A percentile compares a stretch with the other conserved stretches of the same genome.
phyloP scores from a whole-genome alignment of 2,113 vertebrate genomes.

The Cyrtonyx montezumae region DNA sequence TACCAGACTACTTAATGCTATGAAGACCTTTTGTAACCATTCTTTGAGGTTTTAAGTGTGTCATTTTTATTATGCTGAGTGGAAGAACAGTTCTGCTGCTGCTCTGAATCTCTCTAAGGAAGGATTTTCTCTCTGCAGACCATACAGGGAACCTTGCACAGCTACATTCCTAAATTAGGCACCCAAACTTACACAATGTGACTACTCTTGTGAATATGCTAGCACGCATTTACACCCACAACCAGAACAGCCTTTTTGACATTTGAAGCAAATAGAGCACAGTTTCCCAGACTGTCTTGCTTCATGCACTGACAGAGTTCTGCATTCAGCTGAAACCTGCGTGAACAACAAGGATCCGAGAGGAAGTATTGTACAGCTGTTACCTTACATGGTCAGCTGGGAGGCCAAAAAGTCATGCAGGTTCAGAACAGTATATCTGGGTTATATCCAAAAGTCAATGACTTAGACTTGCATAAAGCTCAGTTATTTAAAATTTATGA shows the following conservation, averaged over 20 bases:
- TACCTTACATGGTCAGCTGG: not conserved
- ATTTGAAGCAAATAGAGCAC: not conserved
- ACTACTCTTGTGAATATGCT: not conserved
- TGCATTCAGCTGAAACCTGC: not conserved
- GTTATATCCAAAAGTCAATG: not conserved
- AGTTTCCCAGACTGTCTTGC: not conserved
- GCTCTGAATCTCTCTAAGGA: not conserved
- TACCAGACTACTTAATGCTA: not conserved
- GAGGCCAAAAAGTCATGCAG: not conserved
- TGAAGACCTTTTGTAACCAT: not conserved
- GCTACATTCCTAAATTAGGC: not conserved
- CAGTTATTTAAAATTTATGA: not conserved
- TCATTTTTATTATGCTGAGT: not conserved
- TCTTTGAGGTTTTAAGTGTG: not conserved
- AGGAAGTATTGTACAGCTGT: not conserved
- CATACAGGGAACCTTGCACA: not conserved
- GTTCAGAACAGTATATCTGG: not conserved
- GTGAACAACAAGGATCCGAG: not conserved
- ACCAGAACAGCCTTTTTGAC: not conserved
- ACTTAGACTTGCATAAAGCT: not conserved
- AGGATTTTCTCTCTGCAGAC: not conserved
- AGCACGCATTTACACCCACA: not conserved
- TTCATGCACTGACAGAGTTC: not conserved
- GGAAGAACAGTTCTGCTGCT: conserved; percentile 7
- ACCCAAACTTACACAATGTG: rapidly evolving